Percentiles rank a stretch among this genome's conserved stretches.
phyloP scores from a whole-genome alignment of 1,140 invertebrate species.

The Prorops nasuta region DNA sequence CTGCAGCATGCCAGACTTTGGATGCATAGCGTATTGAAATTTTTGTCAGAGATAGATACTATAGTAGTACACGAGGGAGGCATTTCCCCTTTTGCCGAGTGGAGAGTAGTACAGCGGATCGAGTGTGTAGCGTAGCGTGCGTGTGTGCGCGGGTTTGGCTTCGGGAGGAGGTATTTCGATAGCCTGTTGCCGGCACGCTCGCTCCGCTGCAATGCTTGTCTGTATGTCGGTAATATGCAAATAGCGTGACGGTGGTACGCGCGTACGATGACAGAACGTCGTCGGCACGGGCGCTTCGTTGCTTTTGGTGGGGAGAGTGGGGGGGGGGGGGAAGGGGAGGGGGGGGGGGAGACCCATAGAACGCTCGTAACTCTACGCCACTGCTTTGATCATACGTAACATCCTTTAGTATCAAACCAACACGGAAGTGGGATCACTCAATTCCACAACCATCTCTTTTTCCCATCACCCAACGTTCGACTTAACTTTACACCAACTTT shows the following conservation, averaged over 20 bases:
- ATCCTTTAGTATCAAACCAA: conserved; percentile 22
- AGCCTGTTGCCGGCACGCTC: conserved; percentile 40
- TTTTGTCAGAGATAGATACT: conserved; percentile 43
- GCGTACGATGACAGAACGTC: conserved; percentile 33
- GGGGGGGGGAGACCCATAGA: conserved; percentile 19
- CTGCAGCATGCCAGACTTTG: no score
- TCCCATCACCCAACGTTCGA: no score
- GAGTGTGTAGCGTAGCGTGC: conserved; percentile 7
- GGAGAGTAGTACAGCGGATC: not conserved
- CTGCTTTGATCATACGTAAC: conserved; percentile 36
- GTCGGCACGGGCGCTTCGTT: conserved; percentile 17
- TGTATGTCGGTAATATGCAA: conserved; percentile 47
- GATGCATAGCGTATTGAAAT: conserved; percentile 44
- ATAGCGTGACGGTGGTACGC: conserved; percentile 41
- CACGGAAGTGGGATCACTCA: no score
- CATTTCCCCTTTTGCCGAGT: conserved; percentile 31
- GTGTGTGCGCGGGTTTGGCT: not conserved
- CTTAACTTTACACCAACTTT: no score
- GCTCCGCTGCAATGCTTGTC: conserved; percentile 35
- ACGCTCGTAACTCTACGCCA: conserved; percentile 33
- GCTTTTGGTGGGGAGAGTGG: conserved; percentile 15
- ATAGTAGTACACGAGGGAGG: conserved; percentile 32
- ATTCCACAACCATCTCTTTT: no score
- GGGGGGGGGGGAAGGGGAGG: conserved; percentile 5
- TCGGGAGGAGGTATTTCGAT: conserved; percentile 34